Conservation (phyloP, 2,888 invertebrate genomes). For the Megaustenia siamemsis region DNA sequence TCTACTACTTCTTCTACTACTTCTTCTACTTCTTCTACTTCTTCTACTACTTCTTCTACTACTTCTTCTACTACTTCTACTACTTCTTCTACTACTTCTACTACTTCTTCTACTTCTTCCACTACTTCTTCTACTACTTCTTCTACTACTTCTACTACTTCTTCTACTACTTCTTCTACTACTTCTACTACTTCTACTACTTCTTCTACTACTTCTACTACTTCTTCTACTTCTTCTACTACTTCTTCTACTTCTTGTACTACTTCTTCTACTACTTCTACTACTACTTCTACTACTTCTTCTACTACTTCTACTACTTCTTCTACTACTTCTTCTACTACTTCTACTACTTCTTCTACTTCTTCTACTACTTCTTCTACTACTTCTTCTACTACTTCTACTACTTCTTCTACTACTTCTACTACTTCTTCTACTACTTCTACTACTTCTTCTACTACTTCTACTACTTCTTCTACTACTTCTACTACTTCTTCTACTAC, state of each 20-base stretch:
- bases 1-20: slow-evolving; percentile 24
- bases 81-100: slow-evolving; percentile 12
- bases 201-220: too few species aligned
- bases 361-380: background rate
- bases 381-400: background rate
- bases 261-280: background rate
- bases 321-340: background rate
- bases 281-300: background rate
- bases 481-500: slow-evolving; percentile 27
- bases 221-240: background rate
- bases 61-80: slow-evolving; percentile 24
- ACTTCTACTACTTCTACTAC: too few species aligned
- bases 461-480: too few species aligned
- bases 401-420: too few species aligned
- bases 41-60: slow-evolving; percentile 27
- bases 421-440: too few species aligned
- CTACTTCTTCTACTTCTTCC: slow-evolving; percentile 14
- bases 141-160: too few species aligned
- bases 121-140: slow-evolving; percentile 5
- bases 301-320: background rate
- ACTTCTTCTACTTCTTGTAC: background rate
- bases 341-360: background rate
- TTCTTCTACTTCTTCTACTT: slow-evolving; percentile 23
- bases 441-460: too few species aligned
- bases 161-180: too few species aligned